These are phyloP conservation scores for Crotalus tigris DNA, from an alignment of 2,113 vertebrate species.

Conservation along the genomic window DNA sequence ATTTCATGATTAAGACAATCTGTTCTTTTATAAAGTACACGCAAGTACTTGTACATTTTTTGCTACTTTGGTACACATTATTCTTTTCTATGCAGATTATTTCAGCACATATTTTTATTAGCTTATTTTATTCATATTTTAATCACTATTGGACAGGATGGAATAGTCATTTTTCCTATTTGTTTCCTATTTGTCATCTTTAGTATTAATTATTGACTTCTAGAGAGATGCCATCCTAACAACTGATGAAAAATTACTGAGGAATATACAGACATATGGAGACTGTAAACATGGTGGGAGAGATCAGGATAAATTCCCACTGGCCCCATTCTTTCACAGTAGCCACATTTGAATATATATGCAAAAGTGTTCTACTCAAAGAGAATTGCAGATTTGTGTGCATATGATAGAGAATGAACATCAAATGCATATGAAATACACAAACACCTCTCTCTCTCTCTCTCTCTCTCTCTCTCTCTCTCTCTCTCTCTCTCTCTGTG, in stretches of 20 bases:
- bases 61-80: slow-evolving; percentile 32
- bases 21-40: slow-evolving; percentile 55
- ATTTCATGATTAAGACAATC: slow-evolving; percentile 60
- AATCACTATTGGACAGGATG: slow-evolving; percentile 47
- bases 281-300: not conserved
- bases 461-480: no score
- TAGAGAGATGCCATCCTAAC: slow-evolving; percentile 51
- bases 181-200: slow-evolving; percentile 57
- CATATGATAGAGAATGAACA: not conserved
- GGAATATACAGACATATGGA: no score
- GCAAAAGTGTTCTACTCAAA: not conserved
- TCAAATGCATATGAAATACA: not conserved
- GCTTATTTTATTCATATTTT: slow-evolving; percentile 39
- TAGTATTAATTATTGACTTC: slow-evolving; percentile 60
- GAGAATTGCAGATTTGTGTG: not conserved
- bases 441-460: no score
- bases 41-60: slow-evolving; percentile 20
- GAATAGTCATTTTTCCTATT: slow-evolving; percentile 60
- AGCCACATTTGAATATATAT: not conserved
- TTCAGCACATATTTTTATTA: slow-evolving; percentile 50
- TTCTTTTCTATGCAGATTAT: slow-evolving; percentile 42
- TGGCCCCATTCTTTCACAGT: not conserved
- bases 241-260: slow-evolving; percentile 24
- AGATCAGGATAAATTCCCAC: not conserved
- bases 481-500: no score